phyloP scores from a whole-genome alignment of 2,113 vertebrate species.

The Pristiophorus japonicus region DNA sequence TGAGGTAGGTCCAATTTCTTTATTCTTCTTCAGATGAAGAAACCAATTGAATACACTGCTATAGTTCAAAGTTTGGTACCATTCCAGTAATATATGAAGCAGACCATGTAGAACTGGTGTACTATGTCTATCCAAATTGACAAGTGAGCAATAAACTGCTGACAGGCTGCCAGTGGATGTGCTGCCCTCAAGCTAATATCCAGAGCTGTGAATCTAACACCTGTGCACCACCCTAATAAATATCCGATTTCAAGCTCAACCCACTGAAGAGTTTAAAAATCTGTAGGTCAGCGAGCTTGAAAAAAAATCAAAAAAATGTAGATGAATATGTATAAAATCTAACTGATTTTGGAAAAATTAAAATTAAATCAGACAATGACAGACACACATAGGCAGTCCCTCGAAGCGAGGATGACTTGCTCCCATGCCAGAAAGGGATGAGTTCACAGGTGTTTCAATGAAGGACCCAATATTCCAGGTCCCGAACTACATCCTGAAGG shows the following conservation, averaged over 20 bases:
- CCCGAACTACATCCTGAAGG: too few relatives aligned
- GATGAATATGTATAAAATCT: neutral
- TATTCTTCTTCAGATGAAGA: neutral
- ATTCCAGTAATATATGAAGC: slow-evolving; percentile 13
- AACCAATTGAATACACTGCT: neutral
- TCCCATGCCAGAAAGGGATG: too few relatives aligned
- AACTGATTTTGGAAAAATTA: neutral
- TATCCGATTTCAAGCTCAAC: neutral
- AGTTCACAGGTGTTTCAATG: too few relatives aligned
- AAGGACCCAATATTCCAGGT: too few relatives aligned
- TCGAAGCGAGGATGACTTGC: too few relatives aligned
- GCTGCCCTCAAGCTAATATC: neutral
- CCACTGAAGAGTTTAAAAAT: neutral
- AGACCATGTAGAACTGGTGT: neutral
- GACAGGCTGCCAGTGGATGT: neutral
- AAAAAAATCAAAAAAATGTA: neutral
- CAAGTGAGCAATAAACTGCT: neutral
- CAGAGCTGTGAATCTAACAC: neutral
- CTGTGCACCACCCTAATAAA: neutral
- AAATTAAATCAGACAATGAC: neutral
- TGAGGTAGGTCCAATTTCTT: neutral
- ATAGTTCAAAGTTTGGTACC: neutral
- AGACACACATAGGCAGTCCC: too few relatives aligned
- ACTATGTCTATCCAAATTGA: neutral
- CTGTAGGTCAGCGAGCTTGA: neutral